A percentile compares a stretch with the other conserved stretches of the same genome.
Conservation (phyloP, 2,797 vertebrate genomes). For the Potorous gilbertii region DNA sequence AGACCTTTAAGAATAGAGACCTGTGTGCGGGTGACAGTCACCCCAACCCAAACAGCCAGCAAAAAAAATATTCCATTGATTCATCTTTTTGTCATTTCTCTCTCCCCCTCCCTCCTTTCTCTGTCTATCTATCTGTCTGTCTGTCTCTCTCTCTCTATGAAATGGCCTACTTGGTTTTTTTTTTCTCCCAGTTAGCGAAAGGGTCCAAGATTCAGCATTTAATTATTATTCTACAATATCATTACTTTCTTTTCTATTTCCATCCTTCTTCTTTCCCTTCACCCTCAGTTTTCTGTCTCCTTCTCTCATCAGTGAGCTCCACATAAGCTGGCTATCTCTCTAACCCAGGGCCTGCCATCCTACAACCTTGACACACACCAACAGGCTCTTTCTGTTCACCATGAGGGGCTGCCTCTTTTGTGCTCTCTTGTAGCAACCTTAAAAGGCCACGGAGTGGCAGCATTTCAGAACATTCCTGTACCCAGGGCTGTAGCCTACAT, state of each 20-base stretch:
- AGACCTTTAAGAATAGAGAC: slow-evolving; percentile 17
- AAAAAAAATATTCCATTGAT: slow-evolving; percentile 19
- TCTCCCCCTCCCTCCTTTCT: not conserved
- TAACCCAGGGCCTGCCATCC: not conserved
- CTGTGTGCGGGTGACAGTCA: slow-evolving; percentile 5
- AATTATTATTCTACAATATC: not conserved
- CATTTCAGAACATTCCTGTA: slow-evolving; percentile 65
- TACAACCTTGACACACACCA: not conserved
- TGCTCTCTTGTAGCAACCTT: not conserved
- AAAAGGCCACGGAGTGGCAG: slow-evolving; percentile 66
- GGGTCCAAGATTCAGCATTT: not conserved
- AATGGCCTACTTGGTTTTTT: not conserved
- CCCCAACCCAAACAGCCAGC: not conserved
- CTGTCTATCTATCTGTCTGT: too few relatives aligned
- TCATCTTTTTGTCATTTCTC: slow-evolving; percentile 9
- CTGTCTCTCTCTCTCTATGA: not conserved
- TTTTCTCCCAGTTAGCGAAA: slow-evolving; percentile 26
- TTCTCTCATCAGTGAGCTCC: not conserved
- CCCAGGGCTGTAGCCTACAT: not conserved
- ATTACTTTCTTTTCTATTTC: slow-evolving; percentile 15
- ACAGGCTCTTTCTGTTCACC: not conserved
- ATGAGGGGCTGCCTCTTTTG: not conserved
- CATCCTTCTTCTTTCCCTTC: not conserved
- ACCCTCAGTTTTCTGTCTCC: not conserved
- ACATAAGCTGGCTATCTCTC: not conserved